Evolutionary conservation across 2,888 invertebrate genomes (phyloP), one percentile per base, ranked within the genome.

Genomic region (Spodoptera exigua): DNA sequence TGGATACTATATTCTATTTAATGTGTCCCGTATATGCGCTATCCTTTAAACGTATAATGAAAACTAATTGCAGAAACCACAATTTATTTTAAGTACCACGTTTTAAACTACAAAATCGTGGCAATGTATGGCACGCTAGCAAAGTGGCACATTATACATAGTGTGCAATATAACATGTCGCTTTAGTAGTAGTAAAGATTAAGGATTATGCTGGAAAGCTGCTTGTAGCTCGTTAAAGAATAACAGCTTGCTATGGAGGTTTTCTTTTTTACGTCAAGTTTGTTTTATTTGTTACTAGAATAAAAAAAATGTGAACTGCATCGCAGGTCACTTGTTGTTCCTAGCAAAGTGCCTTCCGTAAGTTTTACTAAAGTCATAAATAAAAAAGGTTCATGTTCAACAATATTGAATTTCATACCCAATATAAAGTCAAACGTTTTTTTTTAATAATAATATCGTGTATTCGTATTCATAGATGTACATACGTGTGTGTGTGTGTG

Each of bases 61-160:
- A 68, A 64, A 60, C 51, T 41, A 69, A 69, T 60, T 55, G 55
- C 60, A 39, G 44, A n/a, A 44, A 45, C 44, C 17, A 52, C 36
- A 32, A 41, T 64, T 69, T 52, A 48, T 56, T 67, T 64, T 41
- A 53, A 69, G 47, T 17, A 60, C 36, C 52, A 14, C 44, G 21
- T 60, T 60, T 69, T 51, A 68, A 59, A 69, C 64, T 64, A 64
- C 49, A 54, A 55, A 69, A 59, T 68, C 34, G 51, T 34, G n/a
- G 44, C 49, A 55, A 52, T 64, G 35, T 35, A 37, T 32, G 49
- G 64, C 14, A 43, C 47, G 40, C 17, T 39, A 32, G n/a, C 55
- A 47, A 61, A 70, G 56, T 54, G 16, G 54, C 13, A 21, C 53
- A 69, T 69, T 69, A 69, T 45, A 55, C 51, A 43, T 53, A 47